Evolutionary conservation across 2,113 vertebrate genomes (phyloP).

Genomic region (Setophaga coronata): DNA sequence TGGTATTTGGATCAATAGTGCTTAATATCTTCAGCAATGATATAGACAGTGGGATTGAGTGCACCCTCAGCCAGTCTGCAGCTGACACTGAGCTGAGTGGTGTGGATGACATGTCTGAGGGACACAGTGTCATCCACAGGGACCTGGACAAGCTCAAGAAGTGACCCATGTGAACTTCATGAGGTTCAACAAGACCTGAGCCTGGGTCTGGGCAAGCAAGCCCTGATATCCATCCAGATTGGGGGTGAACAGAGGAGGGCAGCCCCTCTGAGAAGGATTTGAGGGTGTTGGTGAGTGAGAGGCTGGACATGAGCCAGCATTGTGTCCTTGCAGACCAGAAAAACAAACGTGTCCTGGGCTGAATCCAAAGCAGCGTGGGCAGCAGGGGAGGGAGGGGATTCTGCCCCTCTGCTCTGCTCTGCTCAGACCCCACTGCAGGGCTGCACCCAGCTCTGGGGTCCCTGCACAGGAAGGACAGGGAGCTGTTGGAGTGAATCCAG

Average conservation of each 20-base stretch:
- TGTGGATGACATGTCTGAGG: neutral
- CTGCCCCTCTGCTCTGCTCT: neutral
- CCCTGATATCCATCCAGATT: neutral
- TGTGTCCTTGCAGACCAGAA: neutral
- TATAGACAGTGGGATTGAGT: neutral
- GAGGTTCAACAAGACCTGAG: neutral
- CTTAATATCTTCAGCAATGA: neutral
- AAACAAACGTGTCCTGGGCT: rapidly evolving
- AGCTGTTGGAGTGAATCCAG: neutral
- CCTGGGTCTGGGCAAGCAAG: rapidly evolving
- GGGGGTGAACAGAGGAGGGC: neutral
- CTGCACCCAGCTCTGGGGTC: neutral
- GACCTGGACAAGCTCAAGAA: neutral
- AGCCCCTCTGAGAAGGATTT: too few relatives aligned
- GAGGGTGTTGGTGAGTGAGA: rapidly evolving
- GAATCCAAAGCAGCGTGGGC: rapidly evolving
- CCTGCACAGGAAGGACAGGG: neutral
- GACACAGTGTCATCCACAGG: neutral
- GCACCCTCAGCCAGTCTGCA: neutral
- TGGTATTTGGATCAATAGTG: too few relatives aligned
- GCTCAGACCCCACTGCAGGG: neutral
- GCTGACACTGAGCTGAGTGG: neutral
- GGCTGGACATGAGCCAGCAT: neutral
- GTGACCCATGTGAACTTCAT: neutral
- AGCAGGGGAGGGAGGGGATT: neutral